Evolutionary conservation across 2,797 vertebrate species (phyloP), one percentile per base, ranked within the genome.

Genomic region (Sorex maritimensis): DNA sequence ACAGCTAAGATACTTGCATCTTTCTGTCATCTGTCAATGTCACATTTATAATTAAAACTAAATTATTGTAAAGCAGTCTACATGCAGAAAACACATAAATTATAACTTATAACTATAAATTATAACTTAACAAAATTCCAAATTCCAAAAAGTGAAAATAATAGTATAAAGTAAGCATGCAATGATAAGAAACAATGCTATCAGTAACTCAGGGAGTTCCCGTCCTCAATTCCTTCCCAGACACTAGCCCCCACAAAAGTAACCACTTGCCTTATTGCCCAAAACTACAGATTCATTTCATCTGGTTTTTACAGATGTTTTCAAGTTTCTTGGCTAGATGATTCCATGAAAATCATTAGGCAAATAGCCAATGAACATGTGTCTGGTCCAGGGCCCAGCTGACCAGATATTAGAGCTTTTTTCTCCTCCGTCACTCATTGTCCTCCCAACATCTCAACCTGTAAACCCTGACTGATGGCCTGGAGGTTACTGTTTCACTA

Each of bases 111-210:
- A 49, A 85, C 34, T 34, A 63, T 24, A 80, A 77, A 72, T 34
- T 46, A 34, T 24, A 81, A 63, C 52, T 81, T 78, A 65, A 49
- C 81, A 52, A 81, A 85, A 92, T 86, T 65, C 14, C 34, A 86
- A 75, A 78, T 24, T 44, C 67, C 30, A 78, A 46, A 85, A 91
- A 34, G 30, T 41, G 6, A 86, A 55, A 67, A 26, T 49, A 85
- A 28, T 12, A 17, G n/a, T 49, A 11, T 46, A 46, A 74, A 5
- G 49, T 14, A 52, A 52, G 11, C 49, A 52, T 52, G 13, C 61
- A 30, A 14, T 52, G 8, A 61, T 63, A 85, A 85, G 24, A 88
- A 46, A 63, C 17, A 41, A 80, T n/a, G 23, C 55, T 71, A 34
- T 71, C 2, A 12, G 28, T 19, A 65, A 21, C 23, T 67, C 65